These are phyloP conservation scores for Nicator chloris DNA, from an alignment of 2,113 vertebrate genomes.

Conservation along the genomic window DNA sequence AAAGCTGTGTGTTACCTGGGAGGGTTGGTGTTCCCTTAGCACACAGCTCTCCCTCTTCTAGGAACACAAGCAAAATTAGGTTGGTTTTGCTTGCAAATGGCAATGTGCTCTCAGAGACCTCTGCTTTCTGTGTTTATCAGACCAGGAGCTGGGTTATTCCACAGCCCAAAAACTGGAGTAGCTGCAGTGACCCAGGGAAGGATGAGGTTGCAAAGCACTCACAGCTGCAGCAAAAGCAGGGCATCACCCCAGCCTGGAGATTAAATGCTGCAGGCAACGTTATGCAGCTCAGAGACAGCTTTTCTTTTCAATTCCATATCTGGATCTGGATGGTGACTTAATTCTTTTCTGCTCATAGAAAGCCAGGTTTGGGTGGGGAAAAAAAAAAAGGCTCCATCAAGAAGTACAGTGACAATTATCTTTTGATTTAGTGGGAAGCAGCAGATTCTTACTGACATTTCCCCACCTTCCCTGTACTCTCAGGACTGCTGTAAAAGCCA, in stretches of 20 bases:
- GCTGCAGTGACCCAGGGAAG: background rate
- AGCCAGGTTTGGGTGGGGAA: background rate
- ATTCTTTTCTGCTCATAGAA: background rate
- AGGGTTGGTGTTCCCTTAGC: background rate
- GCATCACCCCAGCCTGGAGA: background rate
- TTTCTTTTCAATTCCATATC: background rate
- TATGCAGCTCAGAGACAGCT: background rate
- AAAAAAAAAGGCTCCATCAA: background rate
- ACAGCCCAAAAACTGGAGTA: background rate
- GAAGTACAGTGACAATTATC: background rate
- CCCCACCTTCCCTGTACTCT: background rate
- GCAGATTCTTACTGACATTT: background rate
- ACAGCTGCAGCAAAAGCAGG: background rate
- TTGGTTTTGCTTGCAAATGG: background rate
- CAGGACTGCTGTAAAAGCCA: background rate
- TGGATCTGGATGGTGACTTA: background rate
- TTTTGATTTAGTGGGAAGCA: background rate
- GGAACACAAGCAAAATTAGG: background rate
- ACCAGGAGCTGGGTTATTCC: background rate
- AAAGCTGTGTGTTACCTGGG: background rate
- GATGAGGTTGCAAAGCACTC: background rate
- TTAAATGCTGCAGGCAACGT: background rate
- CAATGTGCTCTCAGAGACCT: rapidly evolving
- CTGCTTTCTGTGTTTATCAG: background rate
- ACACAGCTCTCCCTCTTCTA: background rate